These are phyloP conservation scores for Amorpha juglandis DNA, from an alignment of 2,888 invertebrate genomes.

Conservation along the genomic window DNA sequence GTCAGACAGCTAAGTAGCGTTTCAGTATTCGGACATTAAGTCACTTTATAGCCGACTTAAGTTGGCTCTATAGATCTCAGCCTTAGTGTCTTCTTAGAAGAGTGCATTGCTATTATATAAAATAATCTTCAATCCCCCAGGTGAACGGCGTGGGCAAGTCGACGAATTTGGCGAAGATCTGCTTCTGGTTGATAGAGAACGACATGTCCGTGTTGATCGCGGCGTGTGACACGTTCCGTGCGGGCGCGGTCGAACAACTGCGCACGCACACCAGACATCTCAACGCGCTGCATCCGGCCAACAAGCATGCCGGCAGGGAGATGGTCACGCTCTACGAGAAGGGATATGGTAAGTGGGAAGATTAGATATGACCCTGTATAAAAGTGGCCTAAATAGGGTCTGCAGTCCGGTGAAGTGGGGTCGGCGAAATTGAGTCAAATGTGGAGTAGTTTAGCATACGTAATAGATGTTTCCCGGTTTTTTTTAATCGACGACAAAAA, in stretches of 20 bases:
- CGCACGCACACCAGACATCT: conserved; percentile 96
- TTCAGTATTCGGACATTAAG: too few species aligned
- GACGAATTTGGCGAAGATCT: conserved; percentile 99
- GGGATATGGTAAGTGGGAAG: conserved; percentile 89
- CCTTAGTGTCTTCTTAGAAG: too few species aligned
- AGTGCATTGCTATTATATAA: not conserved
- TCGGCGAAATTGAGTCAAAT: too few species aligned
- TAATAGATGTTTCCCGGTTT: too few species aligned
- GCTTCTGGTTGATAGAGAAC: conserved; percentile 99
- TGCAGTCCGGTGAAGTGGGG: too few species aligned
- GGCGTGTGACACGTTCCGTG: conserved; percentile 99
- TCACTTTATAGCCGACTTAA: too few species aligned
- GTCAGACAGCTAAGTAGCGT: too few species aligned
- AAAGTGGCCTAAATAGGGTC: too few species aligned
- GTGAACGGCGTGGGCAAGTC: conserved; percentile 99
- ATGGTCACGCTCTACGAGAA: conserved; percentile 99
- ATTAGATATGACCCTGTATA: too few species aligned
- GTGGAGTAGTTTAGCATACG: too few species aligned
- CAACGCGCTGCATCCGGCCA: conserved; percentile 95
- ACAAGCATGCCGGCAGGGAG: conserved; percentile 86
- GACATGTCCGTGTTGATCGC: conserved; percentile 97
- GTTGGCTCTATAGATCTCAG: too few species aligned
- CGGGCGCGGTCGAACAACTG: conserved; percentile 99
- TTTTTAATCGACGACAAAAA: too few species aligned
- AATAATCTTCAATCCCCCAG: conserved; percentile 39